Base-by-base conservation (phyloP, 2,113 vertebrate species). In the Sardina pilchardus region DNA sequence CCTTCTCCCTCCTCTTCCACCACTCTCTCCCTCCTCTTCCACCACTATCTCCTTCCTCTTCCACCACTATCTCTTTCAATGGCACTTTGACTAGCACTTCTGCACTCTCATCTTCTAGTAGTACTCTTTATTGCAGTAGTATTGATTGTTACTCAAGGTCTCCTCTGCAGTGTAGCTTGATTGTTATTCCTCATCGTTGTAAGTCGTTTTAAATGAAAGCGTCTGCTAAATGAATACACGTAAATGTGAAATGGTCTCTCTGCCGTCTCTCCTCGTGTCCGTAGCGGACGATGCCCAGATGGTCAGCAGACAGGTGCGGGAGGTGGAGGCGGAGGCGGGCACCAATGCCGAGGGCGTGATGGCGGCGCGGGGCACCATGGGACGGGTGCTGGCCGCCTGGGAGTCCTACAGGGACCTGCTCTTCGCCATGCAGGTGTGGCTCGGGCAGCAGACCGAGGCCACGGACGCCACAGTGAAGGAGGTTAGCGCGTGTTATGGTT, bases 351-450 rank as follows among this genome's bases (percentile, higher is more conserved):
- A 95, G 82, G 91, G 90, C 7, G 91, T 95, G 88, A 85, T 87
- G 44, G 89, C 36, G 50, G 92, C 92, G 59, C 95, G 90, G 42
- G 88, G 87, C 8, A 91, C 86, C 0, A 82, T 97, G 47, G 91
- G 93, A 42, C 95, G 95, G 83, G 91, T 95, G 17, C 84, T 95
- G 26, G 86, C 88, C 7, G 92, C 90, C 26, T 97, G 96, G 96
- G 88, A 86, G 82, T 90, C 85, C 63, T 97, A 96, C 30, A 84
- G 82, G 34, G 92, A 96, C 88, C 94, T 91, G 4, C 91, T 93
- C 4, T 71, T 21, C 44, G 91, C 92, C n/a, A 81, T 97, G 6
- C 95, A 93, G 87, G 82, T 50, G 0, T 96, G 93, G 93, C 91
- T 97, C 89, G 95, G 59, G 1, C 85, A 96, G 78, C 83, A 86